Evolutionary conservation across 2,888 invertebrate species (phyloP).

Genomic region (Homarus gammarus): DNA sequence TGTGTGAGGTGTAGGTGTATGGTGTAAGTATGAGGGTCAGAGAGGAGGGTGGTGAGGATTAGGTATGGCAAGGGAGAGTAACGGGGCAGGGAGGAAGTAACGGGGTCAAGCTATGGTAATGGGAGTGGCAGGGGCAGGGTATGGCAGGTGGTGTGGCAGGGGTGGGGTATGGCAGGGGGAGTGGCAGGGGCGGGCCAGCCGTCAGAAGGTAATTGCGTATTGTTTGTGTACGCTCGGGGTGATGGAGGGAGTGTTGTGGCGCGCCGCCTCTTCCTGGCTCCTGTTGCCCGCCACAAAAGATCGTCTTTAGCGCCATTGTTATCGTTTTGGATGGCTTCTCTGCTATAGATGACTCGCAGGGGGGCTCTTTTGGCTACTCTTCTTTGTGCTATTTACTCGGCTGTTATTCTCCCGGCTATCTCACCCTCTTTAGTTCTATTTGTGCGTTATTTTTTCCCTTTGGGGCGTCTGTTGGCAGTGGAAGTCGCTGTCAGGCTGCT

Average conservation of each 20-base stretch:
- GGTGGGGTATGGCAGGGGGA: not conserved
- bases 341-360: not conserved
- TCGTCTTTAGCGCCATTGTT: not conserved
- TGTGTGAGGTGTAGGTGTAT: not conserved
- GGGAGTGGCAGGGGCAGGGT: no score
- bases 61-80: not conserved
- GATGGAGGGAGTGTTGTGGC: conserved; percentile 2
- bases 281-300: not conserved
- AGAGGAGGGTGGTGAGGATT: no score
- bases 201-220: conserved; percentile 9
- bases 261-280: not conserved
- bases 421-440: not conserved
- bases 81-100: not conserved
- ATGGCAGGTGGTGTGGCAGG: not conserved
- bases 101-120: no score
- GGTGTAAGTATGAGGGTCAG: not conserved
- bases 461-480: not conserved
- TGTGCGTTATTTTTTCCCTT: not conserved
- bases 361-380: not conserved
- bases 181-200: not conserved
- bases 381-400: not conserved
- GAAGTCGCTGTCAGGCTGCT: not conserved
- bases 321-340: not conserved
- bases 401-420: not conserved
- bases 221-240: conserved; percentile 4